Evolutionary conservation across 1,140 invertebrate genomes (phyloP).

Genomic region (Bombus picipes): DNA sequence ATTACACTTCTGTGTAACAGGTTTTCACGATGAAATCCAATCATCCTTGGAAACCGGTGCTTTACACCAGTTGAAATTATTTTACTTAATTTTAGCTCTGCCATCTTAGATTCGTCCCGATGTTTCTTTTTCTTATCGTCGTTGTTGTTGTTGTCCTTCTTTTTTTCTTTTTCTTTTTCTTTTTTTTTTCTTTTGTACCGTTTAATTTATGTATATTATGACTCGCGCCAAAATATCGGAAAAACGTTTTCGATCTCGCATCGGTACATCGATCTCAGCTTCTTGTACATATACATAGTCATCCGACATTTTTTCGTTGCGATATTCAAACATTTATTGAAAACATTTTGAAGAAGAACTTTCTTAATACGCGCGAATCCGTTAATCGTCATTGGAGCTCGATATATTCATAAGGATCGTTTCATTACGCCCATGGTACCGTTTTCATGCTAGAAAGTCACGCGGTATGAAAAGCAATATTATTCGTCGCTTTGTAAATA

Average conservation of each 20-base stretch:
- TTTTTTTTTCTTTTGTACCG: neutral
- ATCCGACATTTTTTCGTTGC: neutral
- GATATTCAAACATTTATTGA: neutral
- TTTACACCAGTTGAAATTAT: neutral
- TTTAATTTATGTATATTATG: slow-evolving; percentile 5
- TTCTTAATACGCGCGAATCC: neutral
- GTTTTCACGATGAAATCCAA: neutral
- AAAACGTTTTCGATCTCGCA: neutral
- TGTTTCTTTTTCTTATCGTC: neutral
- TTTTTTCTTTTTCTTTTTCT: neutral
- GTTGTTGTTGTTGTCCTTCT: neutral
- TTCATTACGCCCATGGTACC: neutral
- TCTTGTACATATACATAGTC: neutral
- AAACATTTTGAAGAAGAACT: neutral
- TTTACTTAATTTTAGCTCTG: neutral
- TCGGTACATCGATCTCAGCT: neutral
- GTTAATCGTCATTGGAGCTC: neutral
- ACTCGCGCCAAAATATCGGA: neutral
- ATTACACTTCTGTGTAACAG: neutral
- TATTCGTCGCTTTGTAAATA: slow-evolving; percentile 60
- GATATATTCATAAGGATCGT: neutral
- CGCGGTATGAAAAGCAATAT: slow-evolving; percentile 14
- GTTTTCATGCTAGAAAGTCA: neutral
- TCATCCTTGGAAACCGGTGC: neutral
- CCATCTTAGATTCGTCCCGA: neutral